Evolutionary conservation across 1,140 invertebrate genomes (phyloP).

Genomic region (Eurosta solidaginis): DNA sequence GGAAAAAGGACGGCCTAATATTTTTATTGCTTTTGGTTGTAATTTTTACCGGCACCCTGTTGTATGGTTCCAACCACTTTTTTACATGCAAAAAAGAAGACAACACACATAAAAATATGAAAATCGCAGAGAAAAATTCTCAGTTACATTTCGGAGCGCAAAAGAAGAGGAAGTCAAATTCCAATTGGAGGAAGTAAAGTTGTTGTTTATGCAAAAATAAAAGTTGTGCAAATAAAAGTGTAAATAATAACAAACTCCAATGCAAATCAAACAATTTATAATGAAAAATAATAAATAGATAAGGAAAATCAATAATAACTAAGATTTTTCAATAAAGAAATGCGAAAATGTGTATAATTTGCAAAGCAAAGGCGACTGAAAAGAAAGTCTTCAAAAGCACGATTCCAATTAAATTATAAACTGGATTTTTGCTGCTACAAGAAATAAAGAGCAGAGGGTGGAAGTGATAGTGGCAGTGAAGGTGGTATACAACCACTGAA

Average conservation of each 20-base stretch:
- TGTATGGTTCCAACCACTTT: too few species aligned
- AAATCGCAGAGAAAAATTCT: neutral
- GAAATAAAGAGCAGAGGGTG: too few species aligned
- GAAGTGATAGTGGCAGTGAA: too few species aligned
- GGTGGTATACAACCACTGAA: too few species aligned
- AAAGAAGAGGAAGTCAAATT: neutral
- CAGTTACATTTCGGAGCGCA: neutral
- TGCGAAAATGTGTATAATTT: neutral
- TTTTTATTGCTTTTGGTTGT: too few species aligned
- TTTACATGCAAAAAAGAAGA: too few species aligned
- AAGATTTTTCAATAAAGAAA: neutral
- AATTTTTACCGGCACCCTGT: too few species aligned
- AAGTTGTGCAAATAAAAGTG: slow-evolving; percentile 6
- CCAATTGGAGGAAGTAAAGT: neutral
- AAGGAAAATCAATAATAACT: neutral
- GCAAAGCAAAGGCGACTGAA: neutral
- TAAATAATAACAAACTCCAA: slow-evolving; percentile 1
- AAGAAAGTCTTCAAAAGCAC: neutral
- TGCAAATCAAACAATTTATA: neutral
- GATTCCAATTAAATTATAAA: slow-evolving; percentile 30
- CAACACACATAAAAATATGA: neutral
- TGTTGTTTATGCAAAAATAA: neutral
- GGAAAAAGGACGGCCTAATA: too few species aligned
- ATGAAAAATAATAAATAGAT: neutral
- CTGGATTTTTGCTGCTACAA: neutral